These are phyloP conservation scores for Pegoplata infirma DNA, from an alignment of 2,888 invertebrate genomes.

Conservation along the genomic window DNA sequence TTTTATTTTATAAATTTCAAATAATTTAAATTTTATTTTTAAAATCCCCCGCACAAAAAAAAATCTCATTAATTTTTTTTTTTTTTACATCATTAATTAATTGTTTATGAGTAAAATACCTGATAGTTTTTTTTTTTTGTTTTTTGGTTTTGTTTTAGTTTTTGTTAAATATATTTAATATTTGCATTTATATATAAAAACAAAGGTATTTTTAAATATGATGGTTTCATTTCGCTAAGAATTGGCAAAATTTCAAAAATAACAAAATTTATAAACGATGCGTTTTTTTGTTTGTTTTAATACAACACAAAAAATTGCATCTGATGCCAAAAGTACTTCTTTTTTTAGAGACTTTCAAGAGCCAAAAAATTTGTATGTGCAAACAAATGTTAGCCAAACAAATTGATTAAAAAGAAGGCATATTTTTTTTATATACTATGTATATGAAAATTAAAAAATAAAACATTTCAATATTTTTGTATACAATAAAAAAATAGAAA, in stretches of 20 bases:
- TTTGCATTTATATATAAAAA: not conserved
- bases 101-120: not conserved
- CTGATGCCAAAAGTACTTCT: constrained; percentile 23
- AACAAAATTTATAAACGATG: not conserved
- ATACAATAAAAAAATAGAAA: too few species aligned
- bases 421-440: too few species aligned
- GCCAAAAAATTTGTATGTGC: constrained; percentile 18
- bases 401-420: not conserved
- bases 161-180: not conserved
- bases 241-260: constrained; percentile 37
- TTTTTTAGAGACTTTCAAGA: not conserved
- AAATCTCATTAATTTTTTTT: not conserved
- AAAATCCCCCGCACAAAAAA: not conserved
- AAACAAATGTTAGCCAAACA: not conserved
- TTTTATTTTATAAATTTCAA: not conserved
- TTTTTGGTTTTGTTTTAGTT: not conserved
- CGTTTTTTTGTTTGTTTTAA: constrained; percentile 7
- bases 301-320: not conserved
- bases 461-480: too few species aligned
- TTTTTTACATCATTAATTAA: too few species aligned
- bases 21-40: not conserved
- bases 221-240: constrained; percentile 24
- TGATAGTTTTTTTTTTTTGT: too few species aligned
- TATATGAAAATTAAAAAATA: too few species aligned
- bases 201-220: constrained; percentile 2